phyloP scores from a whole-genome alignment of 2,113 vertebrate species.

The Aythya baeri region DNA sequence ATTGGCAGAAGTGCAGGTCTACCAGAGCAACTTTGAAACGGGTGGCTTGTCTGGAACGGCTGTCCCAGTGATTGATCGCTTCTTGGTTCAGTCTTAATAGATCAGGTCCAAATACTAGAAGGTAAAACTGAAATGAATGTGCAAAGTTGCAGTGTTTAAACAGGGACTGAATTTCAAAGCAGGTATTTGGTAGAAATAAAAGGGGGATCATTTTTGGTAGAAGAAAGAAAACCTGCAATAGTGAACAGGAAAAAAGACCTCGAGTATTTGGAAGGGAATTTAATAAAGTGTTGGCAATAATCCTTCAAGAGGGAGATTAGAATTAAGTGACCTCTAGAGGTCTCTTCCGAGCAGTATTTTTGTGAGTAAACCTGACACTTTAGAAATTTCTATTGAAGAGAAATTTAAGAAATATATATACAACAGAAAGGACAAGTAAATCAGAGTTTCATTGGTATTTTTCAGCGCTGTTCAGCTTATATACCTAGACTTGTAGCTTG shows the following conservation, averaged over 20 bases:
- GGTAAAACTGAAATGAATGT: background rate
- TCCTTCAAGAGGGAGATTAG: background rate
- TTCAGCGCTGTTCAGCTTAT: background rate
- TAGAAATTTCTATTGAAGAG: background rate
- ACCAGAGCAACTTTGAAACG: background rate
- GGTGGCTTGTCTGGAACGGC: background rate
- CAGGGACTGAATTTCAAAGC: background rate
- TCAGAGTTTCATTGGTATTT: background rate
- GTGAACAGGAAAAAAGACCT: background rate
- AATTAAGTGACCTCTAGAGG: background rate
- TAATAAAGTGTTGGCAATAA: background rate
- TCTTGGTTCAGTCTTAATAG: background rate
- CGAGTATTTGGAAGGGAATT: background rate
- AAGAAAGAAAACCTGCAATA: background rate
- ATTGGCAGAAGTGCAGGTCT: background rate
- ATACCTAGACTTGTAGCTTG: background rate
- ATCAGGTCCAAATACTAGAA: background rate
- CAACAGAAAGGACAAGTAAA: background rate
- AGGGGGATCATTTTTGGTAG: background rate
- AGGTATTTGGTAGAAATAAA: background rate
- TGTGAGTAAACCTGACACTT: background rate
- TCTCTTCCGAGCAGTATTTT: background rate
- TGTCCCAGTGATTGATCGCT: background rate
- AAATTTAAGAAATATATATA: background rate
- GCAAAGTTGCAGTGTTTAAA: background rate